Percentiles rank a stretch among this genome's conserved stretches.
Evolutionary conservation across 2,797 vertebrate genomes (phyloP).

Genomic region (Malacoraja senta): DNA sequence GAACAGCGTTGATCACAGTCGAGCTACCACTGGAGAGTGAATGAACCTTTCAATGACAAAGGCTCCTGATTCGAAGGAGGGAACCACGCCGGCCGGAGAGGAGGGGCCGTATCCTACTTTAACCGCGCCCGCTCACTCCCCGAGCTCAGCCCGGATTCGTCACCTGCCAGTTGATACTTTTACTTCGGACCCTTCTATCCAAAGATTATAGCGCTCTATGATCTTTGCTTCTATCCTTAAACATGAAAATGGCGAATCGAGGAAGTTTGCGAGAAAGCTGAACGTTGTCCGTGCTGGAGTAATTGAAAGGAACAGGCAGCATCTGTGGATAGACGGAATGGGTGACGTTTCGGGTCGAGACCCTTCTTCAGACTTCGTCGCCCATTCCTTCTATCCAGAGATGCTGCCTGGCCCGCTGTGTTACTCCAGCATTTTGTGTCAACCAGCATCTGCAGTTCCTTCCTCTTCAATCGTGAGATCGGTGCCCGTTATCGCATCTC

Average conservation of each 20-base stretch:
- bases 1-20: not conserved
- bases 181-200: not conserved
- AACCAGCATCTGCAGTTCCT: too few species aligned
- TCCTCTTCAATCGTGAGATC: not conserved
- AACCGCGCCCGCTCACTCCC: not conserved
- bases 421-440: too few species aligned
- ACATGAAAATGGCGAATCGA: not conserved
- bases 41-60: not conserved
- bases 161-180: not conserved
- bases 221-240: not conserved
- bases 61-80: not conserved
- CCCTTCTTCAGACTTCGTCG: too few species aligned
- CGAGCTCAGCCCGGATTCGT: not conserved
- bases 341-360: too few species aligned
- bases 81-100: not conserved
- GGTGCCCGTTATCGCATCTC: not conserved
- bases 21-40: not conserved
- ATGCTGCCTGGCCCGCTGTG: too few species aligned
- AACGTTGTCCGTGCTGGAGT: too few species aligned
- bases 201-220: too few species aligned
- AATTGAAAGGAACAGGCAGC: too few species aligned
- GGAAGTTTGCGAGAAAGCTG: not conserved
- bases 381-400: too few species aligned
- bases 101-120: not conserved
- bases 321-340: too few species aligned